Base-by-base conservation (phyloP, 2,888 invertebrate species). In the Terebella lapidaria region DNA sequence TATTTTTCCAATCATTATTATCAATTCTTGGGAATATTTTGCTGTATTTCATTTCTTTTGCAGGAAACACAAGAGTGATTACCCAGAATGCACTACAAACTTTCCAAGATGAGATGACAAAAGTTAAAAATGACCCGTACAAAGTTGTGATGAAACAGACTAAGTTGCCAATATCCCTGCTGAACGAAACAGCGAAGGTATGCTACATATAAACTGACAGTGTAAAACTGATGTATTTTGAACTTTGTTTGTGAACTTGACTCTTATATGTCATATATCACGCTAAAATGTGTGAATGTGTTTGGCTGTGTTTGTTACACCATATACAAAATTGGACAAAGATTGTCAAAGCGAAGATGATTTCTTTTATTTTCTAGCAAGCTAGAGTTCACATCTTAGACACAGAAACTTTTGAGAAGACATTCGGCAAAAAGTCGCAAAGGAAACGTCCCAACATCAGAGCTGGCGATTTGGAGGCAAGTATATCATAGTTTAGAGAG, bases 131-230 rank as follows among this genome's bases (percentile, higher is more conserved):
- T 75, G 94, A 97, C 82, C 97, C 99, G 0, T 99, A 96, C 78
- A 92, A 96, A 83, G 91, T 99, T 22, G 87, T 99, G 4, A 94
- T 99, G 93, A 92, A 89, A 80, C 93, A 95, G 22, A 94, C 99
- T 0, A 91, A 90, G 73, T 83, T 99, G 61, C 99, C 99, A 0
- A 88, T 97, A 26, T 92, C 95, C 0, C 83, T 99, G 57, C 84
- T 99, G 0, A 93, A 95, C 80, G 96, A 97, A 81, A 90, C 88
- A 57, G 80, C 82, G 4, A 85, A 84, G 75, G 83, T 82, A 66
- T 29, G 35, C n/a, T n/a, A 35, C 10, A 29, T 22, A 4, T 20
- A 30, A 35, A 42, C 3, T 55, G n/a, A 35, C 42, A 35, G 10
- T 35, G 10, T 35, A 35, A n/a, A n/a, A n/a, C n/a, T n/a, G n/a